These are phyloP conservation scores for Oophaga sylvatica DNA, from an alignment of 2,797 vertebrate species.

Conservation along the genomic window DNA sequence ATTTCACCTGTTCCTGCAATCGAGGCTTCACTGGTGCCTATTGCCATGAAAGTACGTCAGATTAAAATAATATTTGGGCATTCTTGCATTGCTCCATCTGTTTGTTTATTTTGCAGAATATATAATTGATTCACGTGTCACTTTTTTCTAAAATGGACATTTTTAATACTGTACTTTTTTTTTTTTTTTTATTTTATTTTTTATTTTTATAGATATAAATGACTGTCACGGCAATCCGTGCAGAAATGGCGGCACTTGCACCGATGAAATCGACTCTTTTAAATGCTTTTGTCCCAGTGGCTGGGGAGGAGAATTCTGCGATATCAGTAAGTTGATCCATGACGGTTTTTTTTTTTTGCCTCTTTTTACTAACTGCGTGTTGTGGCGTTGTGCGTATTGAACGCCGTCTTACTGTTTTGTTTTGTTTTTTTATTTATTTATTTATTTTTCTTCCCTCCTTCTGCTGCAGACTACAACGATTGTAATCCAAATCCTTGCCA, in stretches of 20 bases:
- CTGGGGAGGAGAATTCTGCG: constrained; percentile 90
- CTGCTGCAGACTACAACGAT: constrained; percentile 88
- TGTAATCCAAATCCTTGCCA: constrained; percentile 88
- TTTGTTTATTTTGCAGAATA: too few species aligned
- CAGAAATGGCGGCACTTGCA: constrained; percentile 91
- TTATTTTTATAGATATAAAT: constrained; percentile 82
- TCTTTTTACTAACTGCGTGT: not conserved
- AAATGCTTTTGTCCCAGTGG: constrained; percentile 90
- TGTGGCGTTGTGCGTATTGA: not conserved
- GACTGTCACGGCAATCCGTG: constrained; percentile 88
- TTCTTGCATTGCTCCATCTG: too few species aligned
- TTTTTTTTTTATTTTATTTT: too few species aligned
- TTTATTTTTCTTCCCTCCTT: not conserved
- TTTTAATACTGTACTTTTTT: not conserved
- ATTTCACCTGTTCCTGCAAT: constrained; percentile 93
- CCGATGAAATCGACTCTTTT: constrained; percentile 88
- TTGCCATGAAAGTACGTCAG: constrained; percentile 94
- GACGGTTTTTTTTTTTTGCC: too few species aligned
- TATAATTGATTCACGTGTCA: too few species aligned
- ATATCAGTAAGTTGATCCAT: constrained; percentile 82
- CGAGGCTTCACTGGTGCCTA: constrained; percentile 91
- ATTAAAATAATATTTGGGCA: not conserved
- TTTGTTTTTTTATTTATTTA: too few species aligned
- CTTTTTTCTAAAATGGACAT: not conserved
- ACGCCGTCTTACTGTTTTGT: too few species aligned